Base-by-base conservation (phyloP, 2,888 invertebrate genomes). In the Elysia crispata region DNA sequence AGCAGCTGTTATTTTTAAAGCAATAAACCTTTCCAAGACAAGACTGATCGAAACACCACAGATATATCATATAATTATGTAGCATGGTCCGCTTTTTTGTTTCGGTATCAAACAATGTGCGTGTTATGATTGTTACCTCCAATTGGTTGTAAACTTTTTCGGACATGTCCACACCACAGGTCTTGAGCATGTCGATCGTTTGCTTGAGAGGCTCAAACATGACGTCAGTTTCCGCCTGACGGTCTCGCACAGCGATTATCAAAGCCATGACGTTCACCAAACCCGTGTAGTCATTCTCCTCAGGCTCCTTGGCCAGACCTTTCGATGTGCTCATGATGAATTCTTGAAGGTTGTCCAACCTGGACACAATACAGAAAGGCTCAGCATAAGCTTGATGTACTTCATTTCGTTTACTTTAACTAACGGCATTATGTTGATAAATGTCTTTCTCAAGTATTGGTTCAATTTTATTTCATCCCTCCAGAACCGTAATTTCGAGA, bases 141-240 rank as follows among this genome's bases (percentile, higher is more conserved):
- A 98, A 93, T 84, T 97, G 94, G 8, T 96, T 96, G 90, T 98
- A 97, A 0, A 98, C 97, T 93, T 97, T 97, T 92, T 98, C 98
- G 0, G 98, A 97, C 90, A 98, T 96, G 91, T 98, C 98, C 94
- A 97, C 97, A 87, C 98, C 97, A 90, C 98, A 98, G 89, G 96
- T 96, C 92, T 97, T 97, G 0, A 98, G 93, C 15, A 98, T 93
- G 88, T 97, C 97, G 86, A 98, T 97, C 8, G 97, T 98, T 91
- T 97, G 96, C 86, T 96, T 96, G 78, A 98, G 93, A 0, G 98
- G 98, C 81, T 96, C 96, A 91, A 98, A 98, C 97, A 98, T 98
- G 86, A 96, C 96, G 90, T 98, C 98, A 0, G 98, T 98, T 20
- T 95, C 95, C 1, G 94, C 93, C 85, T 96, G 95, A 60, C 98